Percentiles rank a stretch among this genome's conserved stretches.
Conservation (phyloP, 1,140 invertebrate genomes). For the Drosophila grimshawi region DNA sequence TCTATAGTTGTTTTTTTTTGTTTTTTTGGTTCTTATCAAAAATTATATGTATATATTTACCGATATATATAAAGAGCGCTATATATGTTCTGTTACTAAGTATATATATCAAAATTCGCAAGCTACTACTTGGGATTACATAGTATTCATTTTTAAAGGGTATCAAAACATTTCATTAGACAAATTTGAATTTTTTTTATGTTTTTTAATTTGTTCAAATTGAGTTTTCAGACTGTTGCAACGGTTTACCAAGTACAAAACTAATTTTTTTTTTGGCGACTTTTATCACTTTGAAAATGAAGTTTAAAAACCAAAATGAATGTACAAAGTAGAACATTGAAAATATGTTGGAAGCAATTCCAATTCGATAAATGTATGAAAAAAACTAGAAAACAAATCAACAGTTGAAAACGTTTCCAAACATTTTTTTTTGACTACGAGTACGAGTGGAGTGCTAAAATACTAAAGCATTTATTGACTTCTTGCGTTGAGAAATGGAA, state of each 20-base stretch:
- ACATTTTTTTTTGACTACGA: constrained; percentile 14
- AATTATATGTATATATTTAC: constrained; percentile 52
- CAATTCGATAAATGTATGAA: constrained; percentile 20
- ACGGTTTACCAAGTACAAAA: constrained; percentile 64
- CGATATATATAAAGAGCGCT: constrained; percentile 64
- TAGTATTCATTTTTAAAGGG: constrained; percentile 45
- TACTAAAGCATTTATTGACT: constrained; percentile 65
- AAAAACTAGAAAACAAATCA: neutral
- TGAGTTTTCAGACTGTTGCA: constrained; percentile 57
- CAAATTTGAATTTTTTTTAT: constrained; percentile 17
- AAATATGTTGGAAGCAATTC: constrained; percentile 28
- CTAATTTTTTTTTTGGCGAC: constrained; percentile 49
- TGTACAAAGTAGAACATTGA: constrained; percentile 17
- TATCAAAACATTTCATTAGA: constrained; percentile 71
- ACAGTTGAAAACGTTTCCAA: constrained; percentile 25
- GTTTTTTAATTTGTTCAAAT: constrained; percentile 55
- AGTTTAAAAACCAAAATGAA: constrained; percentile 12
- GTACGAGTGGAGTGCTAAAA: constrained; percentile 17
- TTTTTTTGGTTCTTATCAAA: constrained; percentile 25
- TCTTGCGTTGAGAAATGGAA: constrained; percentile 57
- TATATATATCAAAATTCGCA: constrained; percentile 71
- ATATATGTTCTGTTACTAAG: constrained; percentile 58
- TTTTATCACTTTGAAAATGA: constrained; percentile 56
- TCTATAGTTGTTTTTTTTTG: constrained; percentile 27
- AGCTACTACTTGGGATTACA: constrained; percentile 71